Evolutionary conservation across 2,113 vertebrate species (phyloP), one percentile per base, ranked within the genome.

Genomic region (Oncorhynchus gorbuscha): DNA sequence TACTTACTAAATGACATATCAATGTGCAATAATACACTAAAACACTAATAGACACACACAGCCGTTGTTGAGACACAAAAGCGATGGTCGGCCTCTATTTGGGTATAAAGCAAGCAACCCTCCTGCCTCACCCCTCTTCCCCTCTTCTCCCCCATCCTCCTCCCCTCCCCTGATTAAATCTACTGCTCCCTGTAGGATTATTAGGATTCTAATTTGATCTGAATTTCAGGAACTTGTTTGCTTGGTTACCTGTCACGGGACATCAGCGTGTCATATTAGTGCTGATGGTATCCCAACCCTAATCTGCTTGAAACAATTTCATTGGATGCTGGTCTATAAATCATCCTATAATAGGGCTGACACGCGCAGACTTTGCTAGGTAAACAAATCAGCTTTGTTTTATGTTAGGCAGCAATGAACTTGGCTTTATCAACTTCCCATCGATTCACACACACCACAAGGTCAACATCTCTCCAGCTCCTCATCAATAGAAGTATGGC

Each of bases 191-290:
- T 87, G 93, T 88, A 95, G 95, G 93, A 94, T 96, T 96, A 97
- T 98, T 97, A 97, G 95, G 96, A 96, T 96, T 96, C 95, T 97
- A 98, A 97, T 99, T 95, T 96, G 94, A 97, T 97, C 95, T 95
- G 97, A 96, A 95, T 97, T 96, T 97, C 96, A 95, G 94, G 95
- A 96, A 97, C 96, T 96, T 95, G 95, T 96, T 97, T 95, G 95
- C 95, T 97, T 94, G 94, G 94, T 97, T 96, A 95, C 95, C 96
- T 97, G 96, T 96, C 97, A 97, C 93, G 86, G 93, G 90, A 84
- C 90, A 97, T 97, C 96, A 97, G 96, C 94, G 95, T 97, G 97
- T 98, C 97, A 96, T 97, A 97, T 99, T 96, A 97, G 95, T 96
- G 95, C 94, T 95, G 95, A 95, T 95, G 91, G 95, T 96, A 94